These are phyloP conservation scores for Upupa epops DNA, from an alignment of 2,113 vertebrate species.

Conservation along the genomic window DNA sequence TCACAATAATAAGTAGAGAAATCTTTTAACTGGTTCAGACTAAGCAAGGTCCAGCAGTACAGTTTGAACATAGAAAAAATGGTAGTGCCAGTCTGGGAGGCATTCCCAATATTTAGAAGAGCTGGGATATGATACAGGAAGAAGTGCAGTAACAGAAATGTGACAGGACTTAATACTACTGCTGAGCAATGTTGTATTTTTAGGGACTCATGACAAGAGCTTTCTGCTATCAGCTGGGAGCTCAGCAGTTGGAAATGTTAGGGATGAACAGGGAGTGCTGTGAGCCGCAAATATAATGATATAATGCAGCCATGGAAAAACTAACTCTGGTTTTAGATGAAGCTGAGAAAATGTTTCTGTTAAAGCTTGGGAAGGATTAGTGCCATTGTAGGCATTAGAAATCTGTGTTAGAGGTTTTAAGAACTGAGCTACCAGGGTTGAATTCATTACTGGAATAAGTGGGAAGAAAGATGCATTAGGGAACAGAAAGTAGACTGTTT, in stretches of 20 bases:
- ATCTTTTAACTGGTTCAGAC: not conserved
- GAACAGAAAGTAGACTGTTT: not conserved
- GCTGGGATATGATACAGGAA: not conserved
- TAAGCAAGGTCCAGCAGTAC: not conserved
- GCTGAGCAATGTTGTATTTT: slow-evolving; percentile 45
- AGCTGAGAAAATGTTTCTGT: not conserved
- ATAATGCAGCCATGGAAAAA: not conserved
- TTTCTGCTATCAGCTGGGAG: slow-evolving; percentile 53
- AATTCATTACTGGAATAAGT: not conserved
- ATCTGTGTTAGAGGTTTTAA: not conserved
- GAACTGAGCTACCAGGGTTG: not conserved
- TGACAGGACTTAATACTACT: not conserved
- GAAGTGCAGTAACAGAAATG: not conserved
- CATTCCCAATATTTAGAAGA: not conserved
- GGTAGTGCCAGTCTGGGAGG: not conserved
- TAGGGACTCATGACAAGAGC: slow-evolving; percentile 37
- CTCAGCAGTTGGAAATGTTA: slow-evolving; percentile 6
- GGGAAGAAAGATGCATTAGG: not conserved
- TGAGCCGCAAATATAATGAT: slow-evolving; percentile 7
- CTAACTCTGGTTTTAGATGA: not conserved
- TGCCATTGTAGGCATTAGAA: not conserved
- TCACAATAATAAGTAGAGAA: not conserved
- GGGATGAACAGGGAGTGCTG: slow-evolving; percentile 21
- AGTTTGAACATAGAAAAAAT: not conserved
- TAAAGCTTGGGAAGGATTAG: not conserved